Base-by-base conservation (phyloP, 2,888 invertebrate species). In the Onthophagus sagittarius region DNA sequence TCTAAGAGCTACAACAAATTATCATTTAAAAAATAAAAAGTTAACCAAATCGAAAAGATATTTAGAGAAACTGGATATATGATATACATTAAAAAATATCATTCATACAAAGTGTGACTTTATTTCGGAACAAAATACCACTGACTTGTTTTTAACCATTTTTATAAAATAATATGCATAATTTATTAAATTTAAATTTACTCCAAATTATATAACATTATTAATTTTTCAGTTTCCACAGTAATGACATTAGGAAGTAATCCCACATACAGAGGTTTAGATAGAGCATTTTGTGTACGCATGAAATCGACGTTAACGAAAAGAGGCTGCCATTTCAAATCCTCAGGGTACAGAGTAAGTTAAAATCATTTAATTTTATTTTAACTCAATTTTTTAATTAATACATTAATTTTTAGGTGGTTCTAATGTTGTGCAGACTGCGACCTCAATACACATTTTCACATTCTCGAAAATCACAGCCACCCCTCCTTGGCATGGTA, bases 251-350 rank as follows among this genome's bases (percentile, higher is more conserved):
- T 95, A 79, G 90, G 91, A 73, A 87, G 89, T 72, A 86, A 90
- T 77, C 82, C 82, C 71, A 83, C 86, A 63, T 96, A 92, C 86
- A 93, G 94, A 83, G 96, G 96, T 62, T 91, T 94, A 86, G 96
- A 97, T 81, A 87, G 97, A 81, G 95, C 96, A 64, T 97, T 97
- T 86, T 98, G 98, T 86, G 90, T 98, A 70, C 90, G 98, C 78
- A 98, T 98, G 98, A 98, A 98, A 85, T 98, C 98, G 72, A 98
- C 98, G 0, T 88, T 98, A 76, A 98, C 98, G 70, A 98, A 98
- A 87, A 89, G 98, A 81, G 98, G 98, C 75, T 98, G 98, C 84
- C 97, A 97, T 86, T 97, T 97, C 86, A 97, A 97, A 86, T 96
- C 96, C 62, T 97, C 96, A 77, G 97, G 97, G 85, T 97, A 96